These are phyloP conservation scores for Phaenicophaeus curvirostris DNA, from an alignment of 2,797 vertebrate species.

Conservation along the genomic window DNA sequence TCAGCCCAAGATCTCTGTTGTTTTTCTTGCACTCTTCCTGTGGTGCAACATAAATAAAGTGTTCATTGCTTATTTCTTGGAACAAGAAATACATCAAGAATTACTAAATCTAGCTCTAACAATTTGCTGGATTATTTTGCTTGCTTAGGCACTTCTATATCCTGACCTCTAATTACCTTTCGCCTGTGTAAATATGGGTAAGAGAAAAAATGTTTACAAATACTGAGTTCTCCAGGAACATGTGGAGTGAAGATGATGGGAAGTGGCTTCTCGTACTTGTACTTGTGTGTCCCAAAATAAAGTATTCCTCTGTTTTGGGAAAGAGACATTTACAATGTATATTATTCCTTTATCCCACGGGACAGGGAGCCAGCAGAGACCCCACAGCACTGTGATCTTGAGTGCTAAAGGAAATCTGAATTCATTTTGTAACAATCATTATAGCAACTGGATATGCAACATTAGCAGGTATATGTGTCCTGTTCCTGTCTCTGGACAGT, in stretches of 20 bases:
- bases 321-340: not conserved
- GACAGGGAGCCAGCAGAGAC: not conserved
- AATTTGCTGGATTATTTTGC: not conserved
- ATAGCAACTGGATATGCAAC: not conserved
- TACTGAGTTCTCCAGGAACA: not conserved
- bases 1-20: not conserved
- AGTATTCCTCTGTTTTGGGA: not conserved
- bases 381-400: not conserved
- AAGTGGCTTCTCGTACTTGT: constrained; percentile 8
- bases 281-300: not conserved
- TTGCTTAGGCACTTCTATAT: not conserved
- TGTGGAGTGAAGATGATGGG: not conserved
- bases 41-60: not conserved
- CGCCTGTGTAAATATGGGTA: not conserved
- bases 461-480: not conserved
- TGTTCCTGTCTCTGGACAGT: not conserved
- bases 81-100: constrained; percentile 7
- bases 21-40: constrained; percentile 36
- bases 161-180: constrained; percentile 32
- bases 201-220: not conserved
- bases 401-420: not conserved
- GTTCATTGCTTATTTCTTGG: constrained; percentile 1
- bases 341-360: not conserved
- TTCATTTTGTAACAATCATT: not conserved
- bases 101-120: not conserved